Conservation (phyloP, 2,797 vertebrate species). For the Thamnophis elegans region DNA sequence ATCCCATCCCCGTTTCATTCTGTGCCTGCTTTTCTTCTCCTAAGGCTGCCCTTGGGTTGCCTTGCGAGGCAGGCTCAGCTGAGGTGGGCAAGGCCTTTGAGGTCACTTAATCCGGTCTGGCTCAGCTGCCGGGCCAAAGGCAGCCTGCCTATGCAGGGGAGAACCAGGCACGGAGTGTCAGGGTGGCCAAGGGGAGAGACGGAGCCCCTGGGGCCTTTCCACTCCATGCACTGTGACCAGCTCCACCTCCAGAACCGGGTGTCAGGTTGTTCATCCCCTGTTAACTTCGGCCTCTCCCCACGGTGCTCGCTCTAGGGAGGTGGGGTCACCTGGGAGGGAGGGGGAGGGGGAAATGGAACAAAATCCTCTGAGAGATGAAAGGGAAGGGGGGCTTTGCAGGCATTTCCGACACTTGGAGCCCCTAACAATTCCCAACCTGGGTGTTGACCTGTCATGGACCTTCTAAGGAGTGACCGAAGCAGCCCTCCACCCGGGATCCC, state of each 20-base stretch:
- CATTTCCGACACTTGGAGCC: neutral
- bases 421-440: neutral
- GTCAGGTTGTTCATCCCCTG: neutral
- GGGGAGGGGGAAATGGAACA: neutral
- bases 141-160: neutral
- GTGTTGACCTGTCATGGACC: neutral
- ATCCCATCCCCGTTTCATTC: neutral
- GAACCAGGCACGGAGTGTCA: neutral
- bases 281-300: neutral
- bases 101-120: neutral
- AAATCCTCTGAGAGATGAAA: neutral
- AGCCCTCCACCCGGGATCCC: neutral
- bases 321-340: neutral
- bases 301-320: neutral
- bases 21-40: neutral
- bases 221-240: neutral
- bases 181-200: neutral
- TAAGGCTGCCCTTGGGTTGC: no score
- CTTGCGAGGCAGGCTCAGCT: neutral
- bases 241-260: neutral
- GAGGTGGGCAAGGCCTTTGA: neutral
- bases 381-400: neutral
- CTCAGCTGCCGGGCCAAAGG: neutral
- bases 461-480: neutral
- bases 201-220: neutral